phyloP scores from a whole-genome alignment of 92 coral and sea anemone species.

The Palythoa caribaeorum region DNA sequence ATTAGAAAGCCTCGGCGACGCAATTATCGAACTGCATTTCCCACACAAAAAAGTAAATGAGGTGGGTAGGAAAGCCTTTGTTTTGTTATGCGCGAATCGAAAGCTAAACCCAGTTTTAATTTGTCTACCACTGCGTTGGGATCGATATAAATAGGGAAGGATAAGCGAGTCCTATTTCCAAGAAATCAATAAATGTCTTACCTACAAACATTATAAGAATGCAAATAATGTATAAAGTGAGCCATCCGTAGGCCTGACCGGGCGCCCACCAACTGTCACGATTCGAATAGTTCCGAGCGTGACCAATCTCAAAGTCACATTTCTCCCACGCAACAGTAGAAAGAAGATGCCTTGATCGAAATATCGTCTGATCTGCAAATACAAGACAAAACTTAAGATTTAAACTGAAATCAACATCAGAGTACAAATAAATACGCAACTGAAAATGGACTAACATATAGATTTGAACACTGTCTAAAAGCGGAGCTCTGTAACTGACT shows the following conservation, averaged over 20 bases:
- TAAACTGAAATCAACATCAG: not conserved
- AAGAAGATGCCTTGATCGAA: conserved; percentile 83
- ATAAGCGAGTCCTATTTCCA: not conserved
- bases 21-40: not conserved
- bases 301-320: conserved; percentile 92
- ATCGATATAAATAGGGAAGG: not conserved
- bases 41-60: not conserved
- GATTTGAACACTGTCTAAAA: too few species aligned
- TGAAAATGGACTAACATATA: not conserved
- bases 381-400: not conserved
- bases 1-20: too few species aligned
- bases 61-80: not conserved
- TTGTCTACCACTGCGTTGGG: too few species aligned
- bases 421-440: not conserved
- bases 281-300: conserved; percentile 84
- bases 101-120: too few species aligned
- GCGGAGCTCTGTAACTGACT: too few species aligned
- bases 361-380: conserved; percentile 51
- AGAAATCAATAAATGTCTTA: conserved; percentile 40
- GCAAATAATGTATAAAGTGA: conserved; percentile 76
- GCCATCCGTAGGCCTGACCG: conserved; percentile 85
- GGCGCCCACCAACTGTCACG: conserved; percentile 82
- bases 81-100: too few species aligned
- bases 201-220: conserved; percentile 92
- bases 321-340: conserved; percentile 93